phyloP scores from a whole-genome alignment of 1,140 invertebrate species.

The Pollicipes pollicipes region DNA sequence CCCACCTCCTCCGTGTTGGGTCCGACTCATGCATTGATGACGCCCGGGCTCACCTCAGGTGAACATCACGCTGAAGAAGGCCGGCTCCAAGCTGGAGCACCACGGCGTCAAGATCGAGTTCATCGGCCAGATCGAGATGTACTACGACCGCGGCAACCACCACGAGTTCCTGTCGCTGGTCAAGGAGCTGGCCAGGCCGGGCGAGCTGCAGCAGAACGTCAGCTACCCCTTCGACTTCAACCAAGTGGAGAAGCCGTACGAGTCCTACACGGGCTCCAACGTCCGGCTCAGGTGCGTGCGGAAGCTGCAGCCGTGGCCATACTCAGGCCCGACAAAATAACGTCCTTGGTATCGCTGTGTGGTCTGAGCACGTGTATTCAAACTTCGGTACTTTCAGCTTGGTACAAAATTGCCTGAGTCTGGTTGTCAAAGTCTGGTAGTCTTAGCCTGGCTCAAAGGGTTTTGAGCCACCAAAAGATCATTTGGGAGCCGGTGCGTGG shows the following conservation, averaged over 20 bases:
- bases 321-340: no score
- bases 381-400: no score
- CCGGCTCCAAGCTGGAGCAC: slow-evolving; percentile 89
- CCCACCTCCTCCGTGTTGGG: not conserved
- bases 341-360: no score
- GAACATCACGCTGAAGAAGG: slow-evolving; percentile 83
- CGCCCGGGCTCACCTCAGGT: slow-evolving; percentile 38
- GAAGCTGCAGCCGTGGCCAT: no score
- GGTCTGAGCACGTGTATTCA: no score
- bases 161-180: slow-evolving; percentile 94
- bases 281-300: slow-evolving; percentile 57
- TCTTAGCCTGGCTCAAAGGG: no score
- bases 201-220: slow-evolving; percentile 84
- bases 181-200: slow-evolving; percentile 87
- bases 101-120: slow-evolving; percentile 99
- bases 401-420: no score
- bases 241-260: slow-evolving; percentile 97
- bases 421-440: no score
- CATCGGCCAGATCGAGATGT: slow-evolving; percentile 97
- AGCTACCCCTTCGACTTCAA: slow-evolving; percentile 91
- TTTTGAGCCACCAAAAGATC: no score
- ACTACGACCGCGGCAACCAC: slow-evolving; percentile 96
- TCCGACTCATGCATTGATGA: slow-evolving; percentile 13
- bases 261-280: slow-evolving; percentile 93
- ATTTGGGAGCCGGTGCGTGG: no score